phyloP scores from a whole-genome alignment of 2,113 vertebrate genomes.

The Cyrtonyx montezumae region DNA sequence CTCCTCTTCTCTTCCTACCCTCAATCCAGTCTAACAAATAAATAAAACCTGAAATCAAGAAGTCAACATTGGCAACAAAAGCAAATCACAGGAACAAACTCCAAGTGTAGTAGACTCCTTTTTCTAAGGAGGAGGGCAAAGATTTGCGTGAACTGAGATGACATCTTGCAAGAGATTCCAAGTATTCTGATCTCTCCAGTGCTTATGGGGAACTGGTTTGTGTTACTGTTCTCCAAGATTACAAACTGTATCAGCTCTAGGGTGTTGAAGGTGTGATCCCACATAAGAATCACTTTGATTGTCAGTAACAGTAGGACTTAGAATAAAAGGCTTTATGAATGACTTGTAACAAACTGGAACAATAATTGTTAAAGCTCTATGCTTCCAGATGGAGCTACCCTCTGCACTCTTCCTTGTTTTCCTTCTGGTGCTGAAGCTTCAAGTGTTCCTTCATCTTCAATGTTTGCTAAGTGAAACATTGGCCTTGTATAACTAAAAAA shows the following conservation, averaged over 20 bases:
- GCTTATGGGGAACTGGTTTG: conserved; percentile 1
- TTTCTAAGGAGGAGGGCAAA: conserved; percentile 19
- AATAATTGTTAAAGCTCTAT: conserved; percentile 62
- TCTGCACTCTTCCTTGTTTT: conserved; percentile 68
- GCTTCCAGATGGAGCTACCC: conserved; percentile 67
- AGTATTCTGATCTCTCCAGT: conserved; percentile 12
- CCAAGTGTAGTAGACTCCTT: neutral
- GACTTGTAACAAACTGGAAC: conserved; percentile 73
- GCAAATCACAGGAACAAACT: neutral
- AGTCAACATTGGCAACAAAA: conserved; percentile 31
- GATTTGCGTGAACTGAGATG: neutral
- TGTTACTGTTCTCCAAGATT: conserved; percentile 59
- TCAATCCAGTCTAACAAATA: neutral
- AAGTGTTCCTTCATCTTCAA: conserved; percentile 74
- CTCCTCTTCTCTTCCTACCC: conserved; percentile 36
- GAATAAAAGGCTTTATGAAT: conserved; percentile 53
- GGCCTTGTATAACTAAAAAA: conserved; percentile 68
- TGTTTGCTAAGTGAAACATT: conserved; percentile 66
- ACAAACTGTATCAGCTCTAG: conserved; percentile 1
- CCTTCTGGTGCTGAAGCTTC: conserved; percentile 80
- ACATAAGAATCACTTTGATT: conserved; percentile 62
- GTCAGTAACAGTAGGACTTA: conserved; percentile 50
- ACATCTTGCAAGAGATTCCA: conserved; percentile 5
- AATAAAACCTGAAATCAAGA: conserved; percentile 42
- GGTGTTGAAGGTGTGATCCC: conserved; percentile 35